These are phyloP conservation scores for Drosophila orosa DNA, from an alignment of 1,140 invertebrate genomes.

Conservation along the genomic window DNA sequence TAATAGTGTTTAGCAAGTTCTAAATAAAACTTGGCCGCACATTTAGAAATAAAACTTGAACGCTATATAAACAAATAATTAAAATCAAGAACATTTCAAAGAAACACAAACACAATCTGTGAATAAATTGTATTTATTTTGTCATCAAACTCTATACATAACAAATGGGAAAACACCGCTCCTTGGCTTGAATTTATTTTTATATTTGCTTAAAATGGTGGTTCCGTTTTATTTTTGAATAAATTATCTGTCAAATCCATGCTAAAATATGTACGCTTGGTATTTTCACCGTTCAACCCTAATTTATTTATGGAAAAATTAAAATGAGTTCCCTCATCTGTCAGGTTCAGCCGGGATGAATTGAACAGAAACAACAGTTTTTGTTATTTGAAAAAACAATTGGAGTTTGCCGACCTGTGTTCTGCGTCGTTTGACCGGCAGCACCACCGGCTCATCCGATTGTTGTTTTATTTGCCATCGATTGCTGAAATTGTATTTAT, in stretches of 20 bases:
- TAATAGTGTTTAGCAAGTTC: no score
- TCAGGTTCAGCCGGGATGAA: conserved; percentile 27
- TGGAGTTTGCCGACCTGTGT: conserved; percentile 26
- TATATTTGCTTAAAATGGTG: conserved; percentile 5
- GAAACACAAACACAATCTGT: background rate
- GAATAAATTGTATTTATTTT: conserved; percentile 12
- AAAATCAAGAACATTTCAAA: background rate
- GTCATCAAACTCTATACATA: background rate
- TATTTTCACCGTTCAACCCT: conserved; percentile 25
- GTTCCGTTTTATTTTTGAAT: conserved; percentile 28
- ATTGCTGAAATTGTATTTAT: conserved; percentile 64
- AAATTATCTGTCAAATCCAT: conserved; percentile 38
- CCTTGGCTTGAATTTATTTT: background rate
- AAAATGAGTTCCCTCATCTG: conserved; percentile 40
- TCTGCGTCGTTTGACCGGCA: conserved; percentile 7
- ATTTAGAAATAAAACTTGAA: no score
- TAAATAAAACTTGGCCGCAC: no score
- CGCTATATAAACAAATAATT: background rate
- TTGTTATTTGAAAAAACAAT: conserved; percentile 50
- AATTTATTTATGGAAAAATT: conserved; percentile 44
- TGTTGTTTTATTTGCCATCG: conserved; percentile 48
- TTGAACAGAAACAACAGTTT: conserved; percentile 33
- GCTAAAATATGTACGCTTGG: conserved; percentile 10
- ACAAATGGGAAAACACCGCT: background rate
- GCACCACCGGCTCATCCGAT: background rate